Base-by-base conservation (phyloP, 1,140 invertebrate species). In the Micrasema longulum region DNA sequence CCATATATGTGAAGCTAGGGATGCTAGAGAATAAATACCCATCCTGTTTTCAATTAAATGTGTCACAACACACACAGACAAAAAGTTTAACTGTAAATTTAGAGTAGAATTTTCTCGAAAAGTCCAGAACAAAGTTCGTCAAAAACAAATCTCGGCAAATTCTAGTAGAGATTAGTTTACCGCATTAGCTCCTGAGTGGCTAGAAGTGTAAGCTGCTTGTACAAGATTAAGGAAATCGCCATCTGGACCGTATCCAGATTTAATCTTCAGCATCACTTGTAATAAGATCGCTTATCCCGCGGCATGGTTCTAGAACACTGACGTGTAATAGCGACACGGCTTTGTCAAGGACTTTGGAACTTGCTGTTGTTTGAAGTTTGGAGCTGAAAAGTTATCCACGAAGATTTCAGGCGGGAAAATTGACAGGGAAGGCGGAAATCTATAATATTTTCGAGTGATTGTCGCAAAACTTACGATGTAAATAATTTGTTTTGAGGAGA, bases 261-360 rank as follows among this genome's bases (percentile, higher is more conserved):
- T 69, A 60, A 69, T 69, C 67, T 62, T 22, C 41, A 52, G 45
- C 23, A n/a, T 22, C 45, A 64, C 38, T 14, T 3, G 45, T 64
- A 64, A 64, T 50, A 48, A 66, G 64, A 83, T 85, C 67, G 80
- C 83, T 76, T 85, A 87, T 47, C 50, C 66, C 47, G n/a, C 20
- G 50, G 50, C 38, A 23, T 60, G 26, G 60, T 48, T 38, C 47
- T 7, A 31, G 26, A 31, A 31, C 31, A 11, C 35, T 47, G 16
- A 18, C 52, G 36, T 69, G 41, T 45, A 20, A 41, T 62, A 22
- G 20, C 12, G 52, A 38, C 9, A n/a, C 26, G 22, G 38, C 50
- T 48, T 65, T 50, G 50, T 55, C n/a, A 10, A 16, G 23, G 64
- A n/a, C 7, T 18, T 64, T 64, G 20, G 60, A 26, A 64, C 43